These are phyloP conservation scores for Enteromius fasciolatus DNA, from an alignment of 2,797 vertebrate genomes.

Conservation along the genomic window DNA sequence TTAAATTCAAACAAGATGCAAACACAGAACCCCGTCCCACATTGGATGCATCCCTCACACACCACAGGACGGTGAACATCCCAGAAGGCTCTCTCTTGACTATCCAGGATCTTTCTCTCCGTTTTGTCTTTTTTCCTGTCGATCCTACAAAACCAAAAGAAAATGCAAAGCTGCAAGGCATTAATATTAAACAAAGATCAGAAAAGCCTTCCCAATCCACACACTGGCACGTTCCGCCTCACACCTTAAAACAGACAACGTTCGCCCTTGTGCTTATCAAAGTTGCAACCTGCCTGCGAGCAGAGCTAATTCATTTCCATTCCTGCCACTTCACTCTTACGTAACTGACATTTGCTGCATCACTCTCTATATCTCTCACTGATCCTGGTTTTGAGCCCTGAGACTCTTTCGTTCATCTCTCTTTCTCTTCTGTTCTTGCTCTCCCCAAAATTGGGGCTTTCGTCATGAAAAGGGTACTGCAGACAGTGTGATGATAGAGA, in stretches of 20 bases:
- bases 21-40: background rate
- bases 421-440: background rate
- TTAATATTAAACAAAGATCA: slow-evolving; percentile 33
- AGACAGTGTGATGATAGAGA: slow-evolving; percentile 3
- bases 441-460: slow-evolving; percentile 1
- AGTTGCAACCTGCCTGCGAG: slow-evolving; percentile 44
- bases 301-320: slow-evolving; percentile 54
- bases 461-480: background rate
- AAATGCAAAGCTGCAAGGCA: slow-evolving; percentile 22
- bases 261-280: slow-evolving; percentile 33
- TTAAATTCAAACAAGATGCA: background rate
- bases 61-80: slow-evolving; percentile 98
- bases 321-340: slow-evolving; percentile 57
- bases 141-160: slow-evolving; percentile 82
- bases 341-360: slow-evolving; percentile 61
- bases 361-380: slow-evolving; percentile 21
- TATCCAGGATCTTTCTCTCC: slow-evolving; percentile 97
- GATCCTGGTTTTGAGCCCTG: slow-evolving; percentile 30
- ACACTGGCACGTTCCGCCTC: background rate
- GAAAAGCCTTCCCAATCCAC: slow-evolving; percentile 1
- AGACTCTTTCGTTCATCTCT: slow-evolving; percentile 13
- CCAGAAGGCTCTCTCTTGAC: slow-evolving; percentile 98
- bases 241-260: slow-evolving; percentile 16
- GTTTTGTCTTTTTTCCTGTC: slow-evolving; percentile 98
- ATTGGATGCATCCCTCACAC: slow-evolving; percentile 60